Base-by-base conservation (phyloP, 1,140 invertebrate genomes). In the Oscheius sp. region DNA sequence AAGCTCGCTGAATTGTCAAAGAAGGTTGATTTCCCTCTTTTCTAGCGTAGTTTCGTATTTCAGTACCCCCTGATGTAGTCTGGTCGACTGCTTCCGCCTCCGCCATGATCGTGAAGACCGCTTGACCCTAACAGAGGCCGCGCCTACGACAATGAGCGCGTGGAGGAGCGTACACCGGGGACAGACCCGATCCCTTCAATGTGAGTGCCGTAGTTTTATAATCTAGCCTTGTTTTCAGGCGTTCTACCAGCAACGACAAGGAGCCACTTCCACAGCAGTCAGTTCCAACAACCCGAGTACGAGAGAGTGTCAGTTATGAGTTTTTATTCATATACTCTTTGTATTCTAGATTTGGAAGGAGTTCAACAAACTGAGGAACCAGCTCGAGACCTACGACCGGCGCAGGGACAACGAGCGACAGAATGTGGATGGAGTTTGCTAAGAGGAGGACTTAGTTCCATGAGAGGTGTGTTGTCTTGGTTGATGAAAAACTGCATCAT, bases 41-140 rank as follows among this genome's bases (percentile, higher is more conserved):
- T 13, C 7, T 4, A 13, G 7, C 28, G 7, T 7, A 7, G 28
- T 7, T 20, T 13, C 15, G 28, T 55, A 7, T 55, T 55, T 13
- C 49, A 55, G 49, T 55, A 55, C 49, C 49, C 28, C 49, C 49
- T 20, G 49, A 55, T 55, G 49, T 55, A 13, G 49, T 26, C 23
- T 15, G 49, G 7, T 20, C 7, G 7, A 23, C 7, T 23, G 7
- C 49, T 13, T 20, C 7, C 28, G 49, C 49, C 4, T 15, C 49
- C 4, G 23, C 49, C 7, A 55, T 20, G 23, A 20, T 55, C 49
- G 4, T 55, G 7, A 26, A 55, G 28, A 55, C 23, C 28, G 28
- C 7, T 15, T 7, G 49, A 55, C 23, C 49, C 49, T 13, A 4
- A 55, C 49, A 55, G 49, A 23, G 4, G 49, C 7, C 7, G 49